Evolutionary conservation across 2,888 invertebrate species (phyloP), one percentile per base, ranked within the genome.

Genomic region (Leptura quadrifasciata): DNA sequence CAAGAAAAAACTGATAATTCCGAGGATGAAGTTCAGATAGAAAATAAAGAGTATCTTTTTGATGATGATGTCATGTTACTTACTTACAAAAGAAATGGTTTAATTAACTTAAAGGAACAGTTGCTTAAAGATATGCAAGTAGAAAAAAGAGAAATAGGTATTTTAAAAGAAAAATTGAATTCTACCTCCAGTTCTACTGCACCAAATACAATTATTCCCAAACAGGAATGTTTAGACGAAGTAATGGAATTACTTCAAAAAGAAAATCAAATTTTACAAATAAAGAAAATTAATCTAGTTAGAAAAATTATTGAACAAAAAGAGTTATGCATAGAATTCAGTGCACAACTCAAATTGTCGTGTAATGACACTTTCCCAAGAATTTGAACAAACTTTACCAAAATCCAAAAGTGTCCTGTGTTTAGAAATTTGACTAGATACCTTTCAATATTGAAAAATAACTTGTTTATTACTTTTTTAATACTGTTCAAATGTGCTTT

Each of bases 91-190:
- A 93, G 93, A 81, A 92, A 92, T 1, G 93, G 93, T 81, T 90
- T 94, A 77, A 87, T 94, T 31, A 93, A 93, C 79, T 90, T 96
- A 83, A 94, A 95, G 80, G 92, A 93, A 0, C 90, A 93, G 63
- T 88, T 96, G 12, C 93, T 93, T 85, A 92, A 92, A 0, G 93
- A 94, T 85, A 94, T 96, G 71, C 92, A 93, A 84, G 91, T 92
- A 0, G 96, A 96, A 88, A 93, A 92, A 82, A 92, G 93, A 55
- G 95, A 95, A 90, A 93, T 95, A 15, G 92, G 79, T 12, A 82
- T 85, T 72, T 67, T 88, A 21, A 75, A 80, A 54, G 65, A 77
- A 35, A 77, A 77, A 52, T 60, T 78, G 6, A 73, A 76, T 4
- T 52, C 54, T 35, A 70, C 58, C 12, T 58, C 39, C 15, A 63